Base-by-base conservation (phyloP, 2,113 vertebrate genomes). In the Rhinichthys klamathensis region DNA sequence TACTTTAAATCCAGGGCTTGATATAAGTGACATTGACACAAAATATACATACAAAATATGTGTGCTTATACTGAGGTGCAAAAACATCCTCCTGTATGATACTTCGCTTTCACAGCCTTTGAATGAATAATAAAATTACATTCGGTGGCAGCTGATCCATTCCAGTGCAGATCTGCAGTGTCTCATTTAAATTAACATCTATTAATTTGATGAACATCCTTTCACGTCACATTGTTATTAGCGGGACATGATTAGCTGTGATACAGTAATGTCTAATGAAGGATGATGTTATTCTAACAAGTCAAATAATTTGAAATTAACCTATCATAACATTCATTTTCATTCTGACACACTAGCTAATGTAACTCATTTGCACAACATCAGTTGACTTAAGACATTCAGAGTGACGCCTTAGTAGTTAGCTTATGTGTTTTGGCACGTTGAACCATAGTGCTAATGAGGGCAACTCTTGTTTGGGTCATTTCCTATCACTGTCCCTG, bases 201-300 rank as follows among this genome's bases (percentile, higher is more conserved):
- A 54, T 81, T 81, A 81, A 81, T 81, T 49, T 51, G 61, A 81
- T 81, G 61, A 81, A 81, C 63, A 69, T 69, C 61, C 61, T 69
- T 30, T 69, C 61, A 30, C 27, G 10, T 81, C 61, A 69, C 18
- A 32, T 69, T 30, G 46, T 54, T 81, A 67, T 51, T 32, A 30
- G 27, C 18, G 5, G 32, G 61, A 9, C 63, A 69, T 51, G 80
- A 81, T 81, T 81, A 81, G 80, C 11, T 51, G 61, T 30, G 41
- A 67, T 81, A 30, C 10, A 67, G 25, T 65, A 51, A 67, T 81
- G 60, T 67, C 65, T 67, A 81, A 81, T 81, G 60, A 81, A 67
- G 61, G 79, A 49, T 67, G 79, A 81, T 67, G 61, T 46, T 81
- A 67, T 81, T 81, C 44, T 81, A 81, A 67, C 60, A 51, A 81